Percentiles rank a stretch among this genome's conserved stretches.
These are phyloP conservation scores for Cryptotis parvus DNA, from an alignment of 2,113 vertebrate genomes.

Conservation along the genomic window DNA sequence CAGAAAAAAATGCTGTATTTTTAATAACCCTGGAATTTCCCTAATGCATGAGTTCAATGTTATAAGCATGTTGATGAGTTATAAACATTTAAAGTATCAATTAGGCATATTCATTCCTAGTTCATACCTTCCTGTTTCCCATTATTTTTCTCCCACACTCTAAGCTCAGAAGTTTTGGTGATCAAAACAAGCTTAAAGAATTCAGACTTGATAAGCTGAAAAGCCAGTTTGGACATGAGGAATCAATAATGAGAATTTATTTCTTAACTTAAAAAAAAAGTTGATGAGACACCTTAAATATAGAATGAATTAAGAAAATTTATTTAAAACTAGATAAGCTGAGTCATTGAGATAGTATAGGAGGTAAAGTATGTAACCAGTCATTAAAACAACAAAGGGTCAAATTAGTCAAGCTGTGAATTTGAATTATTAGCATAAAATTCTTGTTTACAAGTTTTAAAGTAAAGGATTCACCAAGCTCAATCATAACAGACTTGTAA, in stretches of 20 bases:
- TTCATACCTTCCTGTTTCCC: neutral
- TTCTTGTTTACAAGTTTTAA: constrained; percentile 33
- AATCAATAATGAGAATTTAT: constrained; percentile 15
- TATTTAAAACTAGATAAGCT: neutral
- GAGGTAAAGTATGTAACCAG: no score
- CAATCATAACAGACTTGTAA: constrained; percentile 9
- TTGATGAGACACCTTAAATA: neutral
- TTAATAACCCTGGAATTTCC: neutral
- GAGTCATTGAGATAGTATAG: no score
- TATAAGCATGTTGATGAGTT: neutral
- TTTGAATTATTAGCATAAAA: neutral
- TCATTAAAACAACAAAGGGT: no score
- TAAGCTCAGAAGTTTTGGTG: neutral
- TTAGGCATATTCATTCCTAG: neutral
- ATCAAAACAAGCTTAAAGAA: constrained; percentile 23
- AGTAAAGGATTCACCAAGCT: neutral
- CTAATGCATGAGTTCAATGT: neutral
- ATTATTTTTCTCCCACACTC: neutral
- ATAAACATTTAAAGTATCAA: neutral
- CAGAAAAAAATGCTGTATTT: neutral
- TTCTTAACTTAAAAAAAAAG: constrained; percentile 62
- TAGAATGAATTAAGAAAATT: neutral
- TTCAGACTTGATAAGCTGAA: constrained; percentile 26
- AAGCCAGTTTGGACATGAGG: constrained; percentile 19
- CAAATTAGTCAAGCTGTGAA: neutral